Percentiles rank a stretch among this genome's conserved stretches.
phyloP scores from a whole-genome alignment of 2,888 invertebrate species.

The Pammene fasciana region DNA sequence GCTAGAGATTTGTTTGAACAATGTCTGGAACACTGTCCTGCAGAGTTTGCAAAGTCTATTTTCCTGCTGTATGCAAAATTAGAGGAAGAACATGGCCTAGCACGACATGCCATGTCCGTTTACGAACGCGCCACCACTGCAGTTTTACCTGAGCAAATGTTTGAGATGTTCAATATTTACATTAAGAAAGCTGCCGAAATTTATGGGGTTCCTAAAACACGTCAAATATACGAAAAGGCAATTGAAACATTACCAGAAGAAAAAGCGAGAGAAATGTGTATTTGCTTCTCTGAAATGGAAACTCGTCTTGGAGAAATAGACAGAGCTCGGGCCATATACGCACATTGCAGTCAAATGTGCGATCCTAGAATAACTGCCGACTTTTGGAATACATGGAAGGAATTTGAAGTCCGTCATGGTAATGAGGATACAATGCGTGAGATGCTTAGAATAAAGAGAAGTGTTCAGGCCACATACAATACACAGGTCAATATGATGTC shows the following conservation, averaged over 20 bases:
- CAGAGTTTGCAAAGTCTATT: conserved; percentile 97
- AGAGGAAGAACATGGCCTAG: conserved; percentile 99
- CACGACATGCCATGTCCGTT: conserved; percentile 99
- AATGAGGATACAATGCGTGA: conserved; percentile 99
- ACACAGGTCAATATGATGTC: conserved; percentile 99
- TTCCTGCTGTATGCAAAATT: conserved; percentile 98
- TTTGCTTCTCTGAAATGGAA: conserved; percentile 98
- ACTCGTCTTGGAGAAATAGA: conserved; percentile 99
- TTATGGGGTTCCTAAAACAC: conserved; percentile 97
- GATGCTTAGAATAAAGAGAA: conserved; percentile 98
- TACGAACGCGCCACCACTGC: conserved; percentile 97
- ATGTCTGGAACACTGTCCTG: conserved; percentile 97
- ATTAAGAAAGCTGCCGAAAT: conserved; percentile 99
- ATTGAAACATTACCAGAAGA: conserved; percentile 96
- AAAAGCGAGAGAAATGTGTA: conserved; percentile 96
- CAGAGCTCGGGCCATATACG: conserved; percentile 97
- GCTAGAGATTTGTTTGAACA: conserved; percentile 99
- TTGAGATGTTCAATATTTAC: conserved; percentile 99
- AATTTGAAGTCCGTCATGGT: conserved; percentile 99
- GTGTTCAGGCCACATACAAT: conserved; percentile 98
- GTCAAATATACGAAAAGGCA: conserved; percentile 99
- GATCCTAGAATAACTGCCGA: conserved; percentile 97
- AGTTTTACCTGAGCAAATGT: conserved; percentile 96
- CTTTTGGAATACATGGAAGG: conserved; percentile 99
- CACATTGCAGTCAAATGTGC: conserved; percentile 99